Base-by-base conservation (phyloP, 2,888 invertebrate genomes). In the Limnephilus auricula region DNA sequence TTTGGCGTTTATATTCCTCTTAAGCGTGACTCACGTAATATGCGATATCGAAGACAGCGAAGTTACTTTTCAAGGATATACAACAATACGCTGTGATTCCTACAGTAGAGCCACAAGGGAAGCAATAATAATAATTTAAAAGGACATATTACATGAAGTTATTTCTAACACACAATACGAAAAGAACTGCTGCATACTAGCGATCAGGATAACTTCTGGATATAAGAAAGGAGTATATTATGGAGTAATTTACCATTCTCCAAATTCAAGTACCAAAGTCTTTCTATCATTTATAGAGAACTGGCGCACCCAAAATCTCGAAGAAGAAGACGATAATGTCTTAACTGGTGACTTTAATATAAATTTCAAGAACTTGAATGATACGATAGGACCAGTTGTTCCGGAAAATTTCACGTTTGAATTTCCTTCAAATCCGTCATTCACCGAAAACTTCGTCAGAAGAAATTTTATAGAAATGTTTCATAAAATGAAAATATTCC, bases 331-430 rank as follows among this genome's bases (percentile, higher is more conserved):
- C 12, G 30, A 31, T 82, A 82, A 82, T 32, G 5, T 82, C 1
- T 9, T 82, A 30, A 82, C 82, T 32, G 82, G 82, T 32, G 82
- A 82, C 82, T 82, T 82, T 30, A 82, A 82, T 32, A 82, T 82
- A 30, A 82, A 82, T 32, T 30, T 82, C 9, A 31, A 32, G n/a
- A 82, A 82, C 32, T 9, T 31, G 10, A 82, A 82, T 2, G 82
- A 82, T 31, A 82, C 82, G n/a, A n/a, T n/a, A n/a, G n/a, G n/a
- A n/a, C n/a, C n/a, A n/a, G n/a, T n/a, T n/a, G n/a, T n/a, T n/a
- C n/a, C n/a, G n/a, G n/a, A n/a, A n/a, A n/a, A n/a, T n/a, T n/a
- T n/a, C n/a, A n/a, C n/a, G n/a, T n/a, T n/a, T n/a, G n/a, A n/a
- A n/a, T n/a, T n/a, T n/a, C n/a, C n/a, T n/a, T n/a, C n/a, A n/a